Evolutionary conservation across 2,888 invertebrate genomes (phyloP), one percentile per base, ranked within the genome.

Genomic region (Phasia obesa): DNA sequence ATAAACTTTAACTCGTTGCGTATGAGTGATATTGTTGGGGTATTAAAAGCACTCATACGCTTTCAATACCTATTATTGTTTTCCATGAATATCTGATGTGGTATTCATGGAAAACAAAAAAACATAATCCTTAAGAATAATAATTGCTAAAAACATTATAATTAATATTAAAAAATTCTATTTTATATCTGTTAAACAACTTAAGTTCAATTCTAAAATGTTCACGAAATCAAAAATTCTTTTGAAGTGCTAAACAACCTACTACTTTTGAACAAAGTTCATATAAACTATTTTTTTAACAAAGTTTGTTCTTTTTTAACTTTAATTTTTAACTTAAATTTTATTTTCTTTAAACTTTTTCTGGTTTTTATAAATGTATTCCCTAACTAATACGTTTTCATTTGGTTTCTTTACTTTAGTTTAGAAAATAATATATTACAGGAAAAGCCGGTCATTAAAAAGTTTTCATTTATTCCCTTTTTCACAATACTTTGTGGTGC

Each of bases 381-480:
- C 44, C n/a, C 9, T 15, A 17, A 1, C 15, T 27, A 42, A 44
- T 25, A 31, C 21, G 47, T 59, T 27, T 67, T 67, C 23, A 59
- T 59, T 75, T 70, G 17, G 4, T 17, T 65, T 15, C 9, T 51
- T 42, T 65, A 23, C 21, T 21, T 55, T 38, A 38, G 47, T 31
- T 59, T 35, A 59, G 19, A 60, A 59, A 59, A 67, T 64, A 71
- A 78, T 71, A 71, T 64, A 78, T 78, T 78, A 71, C 71, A 57
- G 78, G 71, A 79, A 78, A 79, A 71, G 42, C 71, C 71, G 78
- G 78, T 79, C 65, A 79, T 79, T 79, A 73, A 79, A 78, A 79
- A 49, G 38, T 74, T 74, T 62, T 23, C 2, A 64, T 62, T 35
- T 4, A 7, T 31, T 76, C 38, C 47, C 60, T 25, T n/a, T 42